Base-by-base conservation (phyloP, 2,797 vertebrate species). In the Chromobotia macracanthus region DNA sequence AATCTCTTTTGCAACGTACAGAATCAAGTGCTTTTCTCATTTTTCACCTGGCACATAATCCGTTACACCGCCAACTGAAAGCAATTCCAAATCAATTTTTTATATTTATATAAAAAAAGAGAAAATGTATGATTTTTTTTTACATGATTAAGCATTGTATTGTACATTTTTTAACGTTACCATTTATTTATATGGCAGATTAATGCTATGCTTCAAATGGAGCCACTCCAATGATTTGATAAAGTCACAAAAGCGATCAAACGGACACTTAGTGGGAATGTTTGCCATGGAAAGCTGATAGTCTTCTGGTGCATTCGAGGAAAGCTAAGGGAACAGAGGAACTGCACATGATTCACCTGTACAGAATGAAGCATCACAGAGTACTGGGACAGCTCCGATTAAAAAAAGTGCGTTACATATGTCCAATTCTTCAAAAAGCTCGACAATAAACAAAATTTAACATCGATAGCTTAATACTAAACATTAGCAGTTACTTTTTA, bases 341-440 rank as follows among this genome's bases (percentile, higher is more conserved):
- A 82, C 51, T 74, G 71, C 81, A 70, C 60, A 46, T 80, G 77
- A 21, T 80, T 71, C 71, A 84, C 41, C 10, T 44, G 10, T 44
- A 44, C 41, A 44, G 8, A 44, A 44, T 76, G 58, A 13, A 84
- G 60, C 67, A 86, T 75, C 79, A 23, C 51, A 31, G 84, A 82
- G 64, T 77, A 21, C 65, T 79, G 85, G 87, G 91, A 89, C 84
- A 83, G 86, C 91, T 88, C 84, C 18, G 67, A 87, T 84, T 58
- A 81, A 89, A 48, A 61, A 94, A 93, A 93, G 92, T 93, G 92
- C 92, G 87, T 92, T 16, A 72, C 80, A 56, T 85, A 88, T 87
- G 88, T 89, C 87, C 89, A 92, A 93, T 91, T 92, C 87, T 87
- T 87, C 85, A 91, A 92, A 91, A 87, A 90, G 86, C 88, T 86